Evolutionary conservation across 2,888 invertebrate species (phyloP), one percentile per base, ranked within the genome.

Genomic region (Plagodis dolabraria): DNA sequence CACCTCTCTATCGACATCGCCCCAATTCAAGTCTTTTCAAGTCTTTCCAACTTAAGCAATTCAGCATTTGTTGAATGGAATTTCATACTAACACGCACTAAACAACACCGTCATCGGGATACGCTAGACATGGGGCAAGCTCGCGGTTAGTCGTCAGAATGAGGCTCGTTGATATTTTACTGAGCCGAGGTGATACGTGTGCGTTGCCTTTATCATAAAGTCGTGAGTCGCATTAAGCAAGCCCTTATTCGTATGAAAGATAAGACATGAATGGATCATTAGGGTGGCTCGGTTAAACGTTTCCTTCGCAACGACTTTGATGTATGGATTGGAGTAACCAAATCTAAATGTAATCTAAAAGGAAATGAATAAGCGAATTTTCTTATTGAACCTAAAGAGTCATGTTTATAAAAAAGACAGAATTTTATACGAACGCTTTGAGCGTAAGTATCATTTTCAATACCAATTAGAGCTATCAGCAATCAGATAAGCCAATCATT

Each of bases 251-350:
- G 60, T 71, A 78, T 79, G 79, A 82, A 79, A 79, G 79, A 76
- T 71, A 77, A 74, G 71, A 74, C 79, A 79, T 87, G 85, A 87
- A 88, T 87, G 82, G 85, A 69, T 82, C 87, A 82, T 86, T 85
- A 86, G 77, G 79, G 75, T 76, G 77, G 73, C 76, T 76, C 69
- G 72, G 71, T 69, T 78, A 75, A 83, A 75, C 74, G 79, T 73
- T 82, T 81, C 80, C 78, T 80, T 71, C 55, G 68, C 46, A 60
- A 40, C 72, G 77, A 81, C 79, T 74, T 77, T 82, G 80, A 85
- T 80, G 72, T 75, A 83, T 81, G 52, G 58, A 72, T 67, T 67
- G 63, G 70, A 45, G 68, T 67, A 67, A 73, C 73, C 67, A 69
- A 75, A 74, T 74, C 75, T 70, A 64, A 72, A 72, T 70, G 67